Evolutionary conservation across 2,888 invertebrate species (phyloP).

Genomic region (Danaus chrysippus): DNA sequence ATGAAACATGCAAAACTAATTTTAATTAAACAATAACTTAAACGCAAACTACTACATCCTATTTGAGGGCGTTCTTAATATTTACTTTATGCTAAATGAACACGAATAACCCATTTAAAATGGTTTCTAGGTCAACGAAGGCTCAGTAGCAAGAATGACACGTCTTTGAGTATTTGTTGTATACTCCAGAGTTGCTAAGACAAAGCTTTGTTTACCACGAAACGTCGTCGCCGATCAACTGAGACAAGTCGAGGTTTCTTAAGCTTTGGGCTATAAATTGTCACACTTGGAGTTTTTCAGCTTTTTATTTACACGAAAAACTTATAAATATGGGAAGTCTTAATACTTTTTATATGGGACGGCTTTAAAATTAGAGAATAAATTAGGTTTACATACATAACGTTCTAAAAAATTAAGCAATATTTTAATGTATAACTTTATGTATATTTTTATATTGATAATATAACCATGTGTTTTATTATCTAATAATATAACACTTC

Average conservation of each 20-base stretch:
- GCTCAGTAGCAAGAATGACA: constrained; percentile 16
- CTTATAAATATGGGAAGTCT: neutral
- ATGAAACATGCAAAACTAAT: too few relatives aligned
- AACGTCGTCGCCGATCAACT: constrained; percentile 21
- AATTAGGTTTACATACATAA: too few relatives aligned
- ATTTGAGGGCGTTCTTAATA: constrained; percentile 2
- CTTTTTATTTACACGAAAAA: neutral
- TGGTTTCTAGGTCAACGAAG: constrained; percentile 12
- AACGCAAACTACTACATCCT: neutral
- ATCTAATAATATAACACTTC: too few relatives aligned
- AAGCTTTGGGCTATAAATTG: constrained; percentile 1
- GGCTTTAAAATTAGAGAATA: too few relatives aligned
- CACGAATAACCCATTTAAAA: constrained; percentile 4
- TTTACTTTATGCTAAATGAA: neutral
- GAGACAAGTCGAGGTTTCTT: constrained; percentile 16
- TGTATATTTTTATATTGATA: too few relatives aligned
- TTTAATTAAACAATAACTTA: constrained; percentile 1
- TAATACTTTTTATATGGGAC: too few relatives aligned
- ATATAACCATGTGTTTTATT: too few relatives aligned
- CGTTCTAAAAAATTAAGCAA: too few relatives aligned
- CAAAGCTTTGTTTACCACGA: constrained; percentile 19
- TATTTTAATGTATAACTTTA: too few relatives aligned
- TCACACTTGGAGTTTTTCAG: neutral
- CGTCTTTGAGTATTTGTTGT: constrained; percentile 6
- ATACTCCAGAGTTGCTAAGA: constrained; percentile 16